Base-by-base conservation (phyloP, 2,888 invertebrate genomes). In the Polylopha cassiicola region DNA sequence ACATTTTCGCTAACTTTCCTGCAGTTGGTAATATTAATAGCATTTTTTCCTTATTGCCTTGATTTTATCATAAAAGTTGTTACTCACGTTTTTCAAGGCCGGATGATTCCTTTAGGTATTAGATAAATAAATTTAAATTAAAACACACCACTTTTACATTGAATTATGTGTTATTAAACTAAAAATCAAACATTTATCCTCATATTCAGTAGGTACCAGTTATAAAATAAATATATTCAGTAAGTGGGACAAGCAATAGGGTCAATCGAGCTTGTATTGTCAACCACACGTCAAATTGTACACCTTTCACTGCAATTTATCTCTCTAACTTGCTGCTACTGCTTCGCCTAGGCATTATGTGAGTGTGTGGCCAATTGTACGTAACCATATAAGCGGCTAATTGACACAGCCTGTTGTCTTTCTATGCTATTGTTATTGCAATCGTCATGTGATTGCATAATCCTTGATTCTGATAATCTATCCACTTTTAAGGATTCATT, bases 371-470 rank as follows among this genome's bases (percentile, higher is more conserved):
- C 7, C 2, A 14, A 31, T 20, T 15, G 22, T 31, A 31, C 31
- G 14, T 15, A 22, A 7, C 22, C 13, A 20, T 31, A 15, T 21
- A 32, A 21, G 9, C 14, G 21, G 8, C 21, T 27, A 26, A 32
- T 32, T 31, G 26, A 13, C 38, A 21, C 3, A 21, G 6, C 10
- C 11, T 18, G 31, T 20, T 10, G 8, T 13, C 10, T 21, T 9
- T 15, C 21, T 15, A 14, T 18, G 18, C 31, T n/a, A 38, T 38
- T 38, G 38, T 32, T 26, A 31, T n/a, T 18, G 20, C 11, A 31
- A 22, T 26, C 30, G 9, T n/a, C 15, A 38, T 38, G n/a, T 38
- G 31, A 24, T 20, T 32, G 22, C 31, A 32, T 22, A 32, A 32
- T 22, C 21, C 9, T 22, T 15, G 6, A 7, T 22, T 9, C 15